A percentile compares a stretch with the other conserved stretches of the same genome.
Conservation (phyloP, 1,140 invertebrate genomes). For the Cotesia glomerata region DNA sequence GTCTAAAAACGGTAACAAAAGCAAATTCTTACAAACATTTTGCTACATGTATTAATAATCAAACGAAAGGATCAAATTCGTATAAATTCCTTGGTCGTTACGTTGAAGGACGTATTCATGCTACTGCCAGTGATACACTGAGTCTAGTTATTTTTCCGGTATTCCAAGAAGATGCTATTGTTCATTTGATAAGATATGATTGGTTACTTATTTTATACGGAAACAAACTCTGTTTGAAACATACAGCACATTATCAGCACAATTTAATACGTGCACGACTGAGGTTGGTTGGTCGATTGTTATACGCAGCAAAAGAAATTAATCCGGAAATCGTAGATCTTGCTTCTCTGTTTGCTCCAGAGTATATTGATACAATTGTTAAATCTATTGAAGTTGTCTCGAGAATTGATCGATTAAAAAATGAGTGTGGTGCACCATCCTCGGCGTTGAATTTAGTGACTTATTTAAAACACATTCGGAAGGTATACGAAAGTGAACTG, state of each 20-base stretch:
- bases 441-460: neutral
- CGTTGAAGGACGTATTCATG: too few species aligned
- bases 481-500: neutral
- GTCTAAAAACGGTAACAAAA: too few species aligned
- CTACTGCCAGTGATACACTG: too few species aligned
- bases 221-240: neutral
- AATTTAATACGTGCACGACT: neutral
- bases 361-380: neutral
- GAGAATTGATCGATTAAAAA: neutral
- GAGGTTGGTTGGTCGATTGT: neutral
- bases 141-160: too few species aligned
- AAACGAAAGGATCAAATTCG: too few species aligned
- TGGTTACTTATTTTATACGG: neutral
- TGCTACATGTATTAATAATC: too few species aligned
- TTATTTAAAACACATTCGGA: neutral
- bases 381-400: neutral
- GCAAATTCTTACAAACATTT: too few species aligned
- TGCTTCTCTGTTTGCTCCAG: neutral
- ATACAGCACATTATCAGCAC: neutral
- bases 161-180: too few species aligned
- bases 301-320: neutral
- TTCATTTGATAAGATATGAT: too few species aligned
- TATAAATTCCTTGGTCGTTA: too few species aligned
- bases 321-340: neutral
- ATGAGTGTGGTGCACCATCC: neutral